These are phyloP conservation scores for Philopotamus ludificatus DNA, from an alignment of 1,140 invertebrate genomes.

Conservation along the genomic window DNA sequence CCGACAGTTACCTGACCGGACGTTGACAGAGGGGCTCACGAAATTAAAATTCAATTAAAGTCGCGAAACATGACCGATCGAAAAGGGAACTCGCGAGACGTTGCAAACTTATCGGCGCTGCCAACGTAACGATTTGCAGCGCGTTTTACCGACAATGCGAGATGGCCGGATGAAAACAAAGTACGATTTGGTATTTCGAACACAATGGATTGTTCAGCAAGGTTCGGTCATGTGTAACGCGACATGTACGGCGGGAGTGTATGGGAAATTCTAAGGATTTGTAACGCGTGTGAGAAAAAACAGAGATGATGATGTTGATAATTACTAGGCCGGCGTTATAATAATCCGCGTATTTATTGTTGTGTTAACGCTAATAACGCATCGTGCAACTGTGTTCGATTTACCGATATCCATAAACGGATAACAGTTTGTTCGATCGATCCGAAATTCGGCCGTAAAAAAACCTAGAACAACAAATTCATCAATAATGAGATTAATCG, in stretches of 20 bases:
- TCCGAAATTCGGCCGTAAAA: no score
- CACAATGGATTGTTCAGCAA: neutral
- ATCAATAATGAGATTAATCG: neutral
- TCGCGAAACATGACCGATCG: neutral
- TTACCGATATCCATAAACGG: neutral
- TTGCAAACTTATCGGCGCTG: neutral
- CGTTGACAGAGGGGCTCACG: conserved; percentile 13
- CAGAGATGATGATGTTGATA: no score
- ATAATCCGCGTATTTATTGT: no score
- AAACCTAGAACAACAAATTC: neutral
- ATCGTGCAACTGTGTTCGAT: conserved; percentile 2
- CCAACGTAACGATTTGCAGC: neutral
- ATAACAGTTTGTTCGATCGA: no score
- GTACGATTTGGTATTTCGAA: neutral
- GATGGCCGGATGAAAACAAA: neutral
- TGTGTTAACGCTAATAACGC: neutral
- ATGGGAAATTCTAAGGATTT: no score
- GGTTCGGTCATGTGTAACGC: neutral
- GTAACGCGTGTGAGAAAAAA: no score
- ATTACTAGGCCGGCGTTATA: no score
- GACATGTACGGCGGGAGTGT: no score
- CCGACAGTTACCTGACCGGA: conserved; percentile 23
- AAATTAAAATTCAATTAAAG: conserved; percentile 4
- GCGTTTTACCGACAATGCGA: neutral
- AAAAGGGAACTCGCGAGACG: neutral